These are phyloP conservation scores for Platerodrilus igneus DNA, from an alignment of 2,888 invertebrate species.

Conservation along the genomic window DNA sequence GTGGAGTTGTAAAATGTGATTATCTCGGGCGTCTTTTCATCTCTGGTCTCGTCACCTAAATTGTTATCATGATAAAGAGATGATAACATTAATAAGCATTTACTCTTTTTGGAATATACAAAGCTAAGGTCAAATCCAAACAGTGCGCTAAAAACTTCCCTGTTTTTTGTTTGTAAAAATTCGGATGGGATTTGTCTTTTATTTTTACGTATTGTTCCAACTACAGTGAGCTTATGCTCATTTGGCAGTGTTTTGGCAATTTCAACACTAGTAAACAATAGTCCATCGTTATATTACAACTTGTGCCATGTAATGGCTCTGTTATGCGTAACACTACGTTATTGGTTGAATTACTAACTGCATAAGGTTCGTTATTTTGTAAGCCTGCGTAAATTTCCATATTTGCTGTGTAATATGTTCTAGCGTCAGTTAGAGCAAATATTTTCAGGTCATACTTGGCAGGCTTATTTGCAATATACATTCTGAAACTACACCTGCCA, in stretches of 20 bases:
- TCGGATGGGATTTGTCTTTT: conserved; percentile 23
- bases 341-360: conserved; percentile 2
- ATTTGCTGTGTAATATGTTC: conserved; percentile 17
- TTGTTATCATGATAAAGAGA: not conserved
- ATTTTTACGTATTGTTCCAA: conserved; percentile 28
- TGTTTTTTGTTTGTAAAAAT: conserved; percentile 15
- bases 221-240: conserved; percentile 19
- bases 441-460: conserved; percentile 17
- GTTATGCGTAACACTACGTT: conserved; percentile 11
- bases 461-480: conserved; percentile 18
- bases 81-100: not conserved
- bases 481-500: conserved; percentile 16
- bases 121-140: conserved; percentile 18
- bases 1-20: no score
- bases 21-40: no score
- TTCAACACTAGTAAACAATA: conserved; percentile 17
- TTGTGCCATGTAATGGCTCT: conserved; percentile 8
- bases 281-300: conserved; percentile 11
- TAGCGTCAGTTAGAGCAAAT: conserved; percentile 18
- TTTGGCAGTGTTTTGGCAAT: conserved; percentile 15
- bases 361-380: conserved; percentile 19
- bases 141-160: conserved; percentile 11
- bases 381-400: conserved; percentile 17
- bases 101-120: conserved; percentile 1
- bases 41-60: not conserved